Base-by-base conservation (phyloP, 2,888 invertebrate genomes). In the Pocota personata region DNA sequence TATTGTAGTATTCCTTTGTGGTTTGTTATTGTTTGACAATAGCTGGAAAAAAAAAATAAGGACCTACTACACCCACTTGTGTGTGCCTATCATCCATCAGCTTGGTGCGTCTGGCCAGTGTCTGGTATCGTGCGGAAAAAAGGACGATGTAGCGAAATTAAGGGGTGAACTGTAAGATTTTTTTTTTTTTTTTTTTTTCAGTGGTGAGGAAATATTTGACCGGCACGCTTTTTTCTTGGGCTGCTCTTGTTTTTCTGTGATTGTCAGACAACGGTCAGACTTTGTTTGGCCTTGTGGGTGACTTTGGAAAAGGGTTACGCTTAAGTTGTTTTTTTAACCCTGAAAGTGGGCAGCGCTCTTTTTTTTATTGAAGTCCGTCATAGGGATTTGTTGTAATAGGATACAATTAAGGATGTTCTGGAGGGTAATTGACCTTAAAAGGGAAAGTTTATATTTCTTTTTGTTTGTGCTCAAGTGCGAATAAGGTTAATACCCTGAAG, bases 61-160 rank as follows among this genome's bases (percentile, higher is more conserved):
- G 60, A 64, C 50, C 50, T 35, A 52, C 40, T 72, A 60, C 30
- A 76, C 64, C 71, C 72, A 57, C 67, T 82, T 76, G 82, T 73
- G 19, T 58, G 80, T 60, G n/a, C n/a, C 77, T 77, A 77, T 82
- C 82, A 86, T 86, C 77, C 80, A 86, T 82, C 82, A 82, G 72
- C 55, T 77, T 76, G 67, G 67, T 82, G 71, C 76, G 86, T 86
- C 86, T 86, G 76, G 76, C n/a, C 48, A 43, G 37, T 67, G 86
- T 86, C 86, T 86, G 76, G 76, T 50, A 12, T 60, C 58, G 60
- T 40, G 62, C 16, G 64, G 64, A 48, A 40, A 40, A 50, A 58
- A 79, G 30, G 58, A 37, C 57, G 75, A 60, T 64, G 43, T 77
- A 14, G 67, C 52, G 14, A 64, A 80, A 80, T 76, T 60, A 67